phyloP scores from a whole-genome alignment of 1,140 invertebrate species.

The Lordiphosa clarofinis region DNA sequence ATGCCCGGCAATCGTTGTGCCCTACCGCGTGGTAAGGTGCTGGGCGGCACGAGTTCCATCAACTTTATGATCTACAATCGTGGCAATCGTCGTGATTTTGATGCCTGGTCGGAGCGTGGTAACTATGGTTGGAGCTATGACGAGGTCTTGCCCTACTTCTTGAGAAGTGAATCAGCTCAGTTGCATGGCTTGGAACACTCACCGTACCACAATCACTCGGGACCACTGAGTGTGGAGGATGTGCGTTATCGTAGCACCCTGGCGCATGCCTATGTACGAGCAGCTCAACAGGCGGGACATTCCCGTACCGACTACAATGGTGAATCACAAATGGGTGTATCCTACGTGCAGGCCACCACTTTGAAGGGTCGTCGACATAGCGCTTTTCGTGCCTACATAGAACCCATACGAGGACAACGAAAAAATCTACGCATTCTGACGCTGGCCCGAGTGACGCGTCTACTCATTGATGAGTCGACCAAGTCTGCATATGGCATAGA shows the following conservation, averaged over 20 bases:
- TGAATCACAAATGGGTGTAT: conserved; percentile 84
- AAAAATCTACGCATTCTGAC: conserved; percentile 85
- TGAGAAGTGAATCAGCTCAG: conserved; percentile 83
- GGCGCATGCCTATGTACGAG: conserved; percentile 83
- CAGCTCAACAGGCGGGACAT: conserved; percentile 83
- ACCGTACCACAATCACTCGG: conserved; percentile 82
- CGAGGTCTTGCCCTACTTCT: conserved; percentile 86
- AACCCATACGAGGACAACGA: conserved; percentile 81
- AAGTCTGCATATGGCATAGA: conserved; percentile 85
- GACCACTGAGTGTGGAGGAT: conserved; percentile 81
- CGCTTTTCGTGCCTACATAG: conserved; percentile 83
- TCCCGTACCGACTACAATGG: conserved; percentile 84
- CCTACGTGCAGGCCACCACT: conserved; percentile 85
- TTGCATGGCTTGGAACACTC: conserved; percentile 80
- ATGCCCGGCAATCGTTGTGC: conserved; percentile 81
- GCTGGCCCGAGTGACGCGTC: conserved; percentile 82
- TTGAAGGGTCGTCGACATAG: conserved; percentile 81
- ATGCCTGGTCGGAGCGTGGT: conserved; percentile 86
- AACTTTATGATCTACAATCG: conserved; percentile 95
- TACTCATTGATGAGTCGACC: conserved; percentile 82
- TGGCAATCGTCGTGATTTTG: conserved; percentile 88
- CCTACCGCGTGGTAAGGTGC: conserved; percentile 83
- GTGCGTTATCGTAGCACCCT: conserved; percentile 81
- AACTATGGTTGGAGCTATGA: conserved; percentile 87
- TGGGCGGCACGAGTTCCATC: conserved; percentile 89